phyloP scores from a whole-genome alignment of 1,140 invertebrate species.

The Drosophila pachea region DNA sequence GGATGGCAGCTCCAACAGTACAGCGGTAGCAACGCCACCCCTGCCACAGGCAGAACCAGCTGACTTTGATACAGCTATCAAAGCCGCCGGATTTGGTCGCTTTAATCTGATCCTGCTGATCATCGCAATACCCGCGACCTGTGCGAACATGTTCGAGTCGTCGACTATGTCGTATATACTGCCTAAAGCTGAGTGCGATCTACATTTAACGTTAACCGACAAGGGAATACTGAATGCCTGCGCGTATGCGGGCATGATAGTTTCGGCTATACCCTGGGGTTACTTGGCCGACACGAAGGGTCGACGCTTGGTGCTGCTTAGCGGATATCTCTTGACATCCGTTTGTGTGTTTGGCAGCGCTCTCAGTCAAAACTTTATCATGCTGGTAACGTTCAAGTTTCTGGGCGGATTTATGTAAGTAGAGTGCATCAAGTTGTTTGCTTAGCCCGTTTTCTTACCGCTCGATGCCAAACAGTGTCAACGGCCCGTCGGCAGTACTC shows the following conservation, averaged over 20 bases:
- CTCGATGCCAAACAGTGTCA: conserved; percentile 80
- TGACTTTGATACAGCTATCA: conserved; percentile 83
- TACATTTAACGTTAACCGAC: conserved; percentile 82
- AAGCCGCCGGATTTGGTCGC: conserved; percentile 82
- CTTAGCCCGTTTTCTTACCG: conserved; percentile 18
- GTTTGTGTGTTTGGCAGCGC: conserved; percentile 84
- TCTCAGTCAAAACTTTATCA: conserved; percentile 85
- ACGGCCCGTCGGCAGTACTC: conserved; percentile 86
- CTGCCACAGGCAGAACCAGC: conserved; percentile 70
- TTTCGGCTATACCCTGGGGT: conserved; percentile 90
- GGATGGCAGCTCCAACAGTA: conserved; percentile 52
- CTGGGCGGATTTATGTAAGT: conserved; percentile 88
- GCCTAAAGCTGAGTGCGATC: conserved; percentile 85
- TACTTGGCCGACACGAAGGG: conserved; percentile 89
- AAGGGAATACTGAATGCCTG: conserved; percentile 85
- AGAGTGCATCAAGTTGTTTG: conserved; percentile 40
- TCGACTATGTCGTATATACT: conserved; percentile 85
- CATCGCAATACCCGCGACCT: conserved; percentile 82
- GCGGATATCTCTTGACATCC: conserved; percentile 85
- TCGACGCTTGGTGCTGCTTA: conserved; percentile 84
- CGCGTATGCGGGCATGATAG: conserved; percentile 88
- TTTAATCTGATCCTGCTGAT: conserved; percentile 84
- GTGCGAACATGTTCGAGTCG: conserved; percentile 83
- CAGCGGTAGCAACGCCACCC: conserved; percentile 19
- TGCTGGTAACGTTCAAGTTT: conserved; percentile 86